Evolutionary conservation across 2,888 invertebrate species (phyloP), one percentile per base, ranked within the genome.

Genomic region (Lepidocyrtoides sp.): DNA sequence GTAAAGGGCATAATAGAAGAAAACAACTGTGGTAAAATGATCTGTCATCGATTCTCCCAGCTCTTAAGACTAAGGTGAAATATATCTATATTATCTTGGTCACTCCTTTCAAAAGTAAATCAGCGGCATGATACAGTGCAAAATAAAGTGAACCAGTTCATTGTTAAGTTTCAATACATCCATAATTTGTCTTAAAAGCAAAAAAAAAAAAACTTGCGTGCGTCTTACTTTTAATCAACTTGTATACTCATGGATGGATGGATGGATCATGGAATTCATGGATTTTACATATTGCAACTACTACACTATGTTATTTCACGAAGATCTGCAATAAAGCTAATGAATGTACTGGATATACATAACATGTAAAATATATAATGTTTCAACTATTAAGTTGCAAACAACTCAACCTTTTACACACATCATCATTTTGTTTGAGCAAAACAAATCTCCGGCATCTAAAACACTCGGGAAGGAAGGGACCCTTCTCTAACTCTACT

Each of bases 1-100:
- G 96, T 95, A 32, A 83, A 57, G 85, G 72, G 77, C 20, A 81
- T 20, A 81, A 79, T 12, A 17, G 29, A 57, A 79, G 17, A 32
- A 69, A 5, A 77, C 14, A 48, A 20, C 20, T 20, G 17, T 2
- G 12, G 17, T 32, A 63, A 66, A 63, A 7, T 23, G 17, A 81
- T 81, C 36, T 89, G 83, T 83, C 75, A 89, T 83, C 83, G 83
- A 83, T 83, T 26, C 75, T 51, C 88, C 32, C 2, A n/a, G 2
- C 51, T 12, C 1, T 8, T n/a, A n/a, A n/a, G n/a, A 36, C 66
- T n/a, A n/a, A n/a, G n/a, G n/a, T n/a, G n/a, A 69, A 69, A 17
- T n/a, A 69, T 2, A 17, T 69, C 1, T 17, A 66, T 5, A 14
- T 41, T 26, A 48, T 69, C 41, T 32, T 12, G 17, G 12, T 63